Evolutionary conservation across 1,140 invertebrate species (phyloP), one percentile per base, ranked within the genome.

Genomic region (Neocloeon triangulifer): DNA sequence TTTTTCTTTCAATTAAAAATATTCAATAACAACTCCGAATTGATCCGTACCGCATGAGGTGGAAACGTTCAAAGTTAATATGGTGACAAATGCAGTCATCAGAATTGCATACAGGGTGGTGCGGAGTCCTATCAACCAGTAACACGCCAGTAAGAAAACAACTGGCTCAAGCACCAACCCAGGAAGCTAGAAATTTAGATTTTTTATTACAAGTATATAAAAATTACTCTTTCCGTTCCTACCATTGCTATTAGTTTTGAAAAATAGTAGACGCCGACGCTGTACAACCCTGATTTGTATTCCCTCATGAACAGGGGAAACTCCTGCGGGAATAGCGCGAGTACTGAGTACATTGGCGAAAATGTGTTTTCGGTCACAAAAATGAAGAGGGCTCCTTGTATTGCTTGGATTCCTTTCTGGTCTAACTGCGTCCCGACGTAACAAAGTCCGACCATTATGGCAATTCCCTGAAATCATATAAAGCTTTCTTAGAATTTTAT

Each of bases 351-450:
- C 74, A 85, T 81, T 0, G 79, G 75, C 26, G 69, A 67, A 51
- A 82, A 88, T 3, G 78, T 77, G 42, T 84, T 85, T 55, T 88
- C 80, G 0, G 76, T 67, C 21, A 85, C 77, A 46, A 85, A 63
- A 15, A 84, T 69, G 45, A 84, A 85, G 2, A 85, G 48, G 0
- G 71, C 69, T 8, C 81, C 81, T 52, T 85, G 74, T 2, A 80
- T 65, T 15, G 78, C 69, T 49, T 84, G 80, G 10, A 85, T 65
- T 1, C 79, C 79, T 6, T 62, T 52, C 46, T 86, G 80, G 23
- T 73, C 67, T 2, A 48, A 44, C 8, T 66, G 62, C 17, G 61
- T 40, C 13, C 73, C 73, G 2, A 71, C 55, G 50, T 75, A 85
- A 44, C 79, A 84, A 6, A 80, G 44, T 2, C 78, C 78, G 1